Base-by-base conservation (phyloP, 2,888 invertebrate genomes). In the Mamestra brassicae region DNA sequence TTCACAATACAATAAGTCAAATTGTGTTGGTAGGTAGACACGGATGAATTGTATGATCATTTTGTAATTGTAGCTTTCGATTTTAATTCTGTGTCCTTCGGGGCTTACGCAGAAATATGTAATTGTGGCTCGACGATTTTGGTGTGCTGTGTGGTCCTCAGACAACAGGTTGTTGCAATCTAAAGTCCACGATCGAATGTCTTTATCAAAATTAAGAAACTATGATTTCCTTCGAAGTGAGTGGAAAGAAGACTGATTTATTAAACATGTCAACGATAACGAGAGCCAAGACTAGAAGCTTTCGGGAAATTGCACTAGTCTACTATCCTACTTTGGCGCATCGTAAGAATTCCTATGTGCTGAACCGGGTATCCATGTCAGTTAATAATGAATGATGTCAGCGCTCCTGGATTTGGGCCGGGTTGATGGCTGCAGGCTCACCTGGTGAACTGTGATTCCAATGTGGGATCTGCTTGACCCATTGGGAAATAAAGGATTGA, bases 1-100 rank as follows among this genome's bases (percentile, higher is more conserved):
- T 84, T 84, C 61, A 50, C 68, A 66, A 66, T 76, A 50, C 68
- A 66, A 66, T 76, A 84, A 86, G 74, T 84, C 78, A 86, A 78
- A 81, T 85, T 86, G 71, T 78, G 70, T 64, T 60, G 67, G 76
- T 80, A 77, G 70, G 78, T 70, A 70, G n/a, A 78, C 55, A 60
- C 26, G 71, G 68, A 74, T 72, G 86, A 81, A 78, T 78, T 76
- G 78, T 81, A 60, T 55, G 60, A 76, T 74, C 54, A 77, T 74
- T 71, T 57, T 61, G 66, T 78, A 78, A 86, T 78, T 74, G 67
- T 68, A 76, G 61, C 67, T 76, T 83, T 70, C 73, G 57, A 71
- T 80, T 73, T 71, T 57, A 76, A 76, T 47, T 45, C 50, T 68
- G 47, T 57, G 58, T 68, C 70, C 72, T 84, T 76, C 50, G 36